Evolutionary conservation across 37 sponge, comb jelly and placozoan genomes (phyloP).

Genomic region (Agelas oroides): DNA sequence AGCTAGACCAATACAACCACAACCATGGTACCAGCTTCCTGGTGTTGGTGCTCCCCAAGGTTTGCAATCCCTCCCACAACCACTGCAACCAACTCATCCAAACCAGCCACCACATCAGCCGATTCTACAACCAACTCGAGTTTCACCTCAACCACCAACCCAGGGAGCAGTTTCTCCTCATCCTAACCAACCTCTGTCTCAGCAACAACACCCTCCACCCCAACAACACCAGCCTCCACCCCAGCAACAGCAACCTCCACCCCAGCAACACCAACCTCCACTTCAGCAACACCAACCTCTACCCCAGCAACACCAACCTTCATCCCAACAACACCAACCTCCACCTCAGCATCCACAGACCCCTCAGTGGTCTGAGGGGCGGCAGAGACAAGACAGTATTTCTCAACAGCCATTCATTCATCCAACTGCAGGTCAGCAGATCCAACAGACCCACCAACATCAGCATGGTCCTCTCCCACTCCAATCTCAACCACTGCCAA

Average conservation of each 20-base stretch:
- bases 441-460: too few relatives aligned
- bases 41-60: background rate
- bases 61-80: background rate
- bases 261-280: slow-evolving; percentile 7
- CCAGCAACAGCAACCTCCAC: slow-evolving; percentile 4
- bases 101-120: slow-evolving; percentile 31
- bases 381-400: too few relatives aligned
- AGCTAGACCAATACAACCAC: background rate
- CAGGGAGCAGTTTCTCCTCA: background rate
- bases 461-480: too few relatives aligned
- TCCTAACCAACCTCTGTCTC: background rate
- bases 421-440: too few relatives aligned
- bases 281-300: slow-evolving; percentile 16
- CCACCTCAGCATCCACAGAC: slow-evolving; percentile 7
- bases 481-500: too few relatives aligned
- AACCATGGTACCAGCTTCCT: background rate
- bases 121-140: slow-evolving; percentile 19
- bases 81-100: slow-evolving; percentile 1
- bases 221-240: background rate
- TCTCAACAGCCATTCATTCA: too few relatives aligned
- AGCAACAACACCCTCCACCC: background rate
- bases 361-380: too few relatives aligned
- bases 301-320: background rate
- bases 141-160: slow-evolving; percentile 1
- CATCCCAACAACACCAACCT: slow-evolving; percentile 2